These are phyloP conservation scores for Heteropelma amictum DNA, from an alignment of 2,888 invertebrate genomes.

Conservation along the genomic window DNA sequence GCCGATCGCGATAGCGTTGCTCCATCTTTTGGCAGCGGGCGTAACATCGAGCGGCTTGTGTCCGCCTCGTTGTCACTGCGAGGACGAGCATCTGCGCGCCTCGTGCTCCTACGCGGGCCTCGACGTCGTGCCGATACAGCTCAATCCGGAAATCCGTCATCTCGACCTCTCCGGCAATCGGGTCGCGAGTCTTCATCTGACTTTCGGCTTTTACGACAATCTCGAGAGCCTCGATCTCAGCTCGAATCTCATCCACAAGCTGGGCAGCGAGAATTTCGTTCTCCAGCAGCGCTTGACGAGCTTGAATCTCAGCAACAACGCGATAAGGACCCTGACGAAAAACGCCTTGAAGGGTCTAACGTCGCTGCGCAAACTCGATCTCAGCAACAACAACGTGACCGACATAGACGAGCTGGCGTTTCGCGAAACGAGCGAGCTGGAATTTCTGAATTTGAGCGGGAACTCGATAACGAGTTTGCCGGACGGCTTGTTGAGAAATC, in stretches of 20 bases:
- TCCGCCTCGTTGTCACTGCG: slow-evolving; percentile 89
- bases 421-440: slow-evolving; percentile 86
- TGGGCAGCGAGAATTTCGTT: slow-evolving; percentile 91
- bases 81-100: slow-evolving; percentile 87
- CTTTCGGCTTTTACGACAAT: slow-evolving; percentile 89
- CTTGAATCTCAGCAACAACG: slow-evolving; percentile 88
- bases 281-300: slow-evolving; percentile 86
- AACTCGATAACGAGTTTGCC: slow-evolving; percentile 88
- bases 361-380: slow-evolving; percentile 83
- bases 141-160: slow-evolving; percentile 91
- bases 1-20: slow-evolving; percentile 72
- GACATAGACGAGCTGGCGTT: slow-evolving; percentile 87
- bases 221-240: slow-evolving; percentile 90
- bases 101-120: slow-evolving; percentile 88
- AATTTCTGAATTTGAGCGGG: slow-evolving; percentile 86
- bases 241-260: slow-evolving; percentile 87
- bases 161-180: slow-evolving; percentile 92
- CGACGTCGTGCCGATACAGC: slow-evolving; percentile 92
- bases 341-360: slow-evolving; percentile 88
- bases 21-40: slow-evolving; percentile 68
- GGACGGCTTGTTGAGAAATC: slow-evolving; percentile 84
- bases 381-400: slow-evolving; percentile 88
- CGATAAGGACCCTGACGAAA: slow-evolving; percentile 84
- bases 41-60: slow-evolving; percentile 82
- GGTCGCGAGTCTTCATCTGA: slow-evolving; percentile 87